Conservation (phyloP, 1,140 invertebrate species). For the Hormaphis cornu region DNA sequence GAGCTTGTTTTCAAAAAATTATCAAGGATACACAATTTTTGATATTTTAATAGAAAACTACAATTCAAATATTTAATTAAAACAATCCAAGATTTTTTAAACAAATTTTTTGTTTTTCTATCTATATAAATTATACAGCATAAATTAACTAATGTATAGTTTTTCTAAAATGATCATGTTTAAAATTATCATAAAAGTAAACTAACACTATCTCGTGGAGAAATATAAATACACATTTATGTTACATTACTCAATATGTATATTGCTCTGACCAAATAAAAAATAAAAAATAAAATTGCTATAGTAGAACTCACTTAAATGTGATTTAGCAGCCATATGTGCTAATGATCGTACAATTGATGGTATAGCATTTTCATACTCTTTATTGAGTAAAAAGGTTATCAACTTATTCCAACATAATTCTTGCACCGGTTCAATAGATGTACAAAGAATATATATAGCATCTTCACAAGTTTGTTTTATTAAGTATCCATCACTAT, state of each 20-base stretch:
- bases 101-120: too few species aligned
- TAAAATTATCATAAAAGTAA: too few species aligned
- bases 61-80: too few species aligned
- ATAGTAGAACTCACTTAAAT: slow-evolving; percentile 4
- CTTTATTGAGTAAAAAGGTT: neutral
- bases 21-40: too few species aligned
- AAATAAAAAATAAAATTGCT: neutral
- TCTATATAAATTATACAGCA: too few species aligned
- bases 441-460: slow-evolving; percentile 11
- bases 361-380: slow-evolving; percentile 19
- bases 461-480: slow-evolving; percentile 16
- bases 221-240: too few species aligned
- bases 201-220: too few species aligned
- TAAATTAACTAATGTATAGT: too few species aligned
- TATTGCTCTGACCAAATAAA: neutral
- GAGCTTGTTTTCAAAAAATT: too few species aligned
- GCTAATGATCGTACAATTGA: slow-evolving; percentile 14
- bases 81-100: too few species aligned
- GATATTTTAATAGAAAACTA: too few species aligned
- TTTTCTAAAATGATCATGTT: too few species aligned
- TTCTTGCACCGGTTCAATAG: slow-evolving; percentile 6
- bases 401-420: slow-evolving; percentile 20
- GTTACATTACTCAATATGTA: neutral
- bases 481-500: slow-evolving; percentile 29
- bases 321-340: slow-evolving; percentile 18